phyloP scores from a whole-genome alignment of 2,113 vertebrate species.

The Oreochromis aureus region DNA sequence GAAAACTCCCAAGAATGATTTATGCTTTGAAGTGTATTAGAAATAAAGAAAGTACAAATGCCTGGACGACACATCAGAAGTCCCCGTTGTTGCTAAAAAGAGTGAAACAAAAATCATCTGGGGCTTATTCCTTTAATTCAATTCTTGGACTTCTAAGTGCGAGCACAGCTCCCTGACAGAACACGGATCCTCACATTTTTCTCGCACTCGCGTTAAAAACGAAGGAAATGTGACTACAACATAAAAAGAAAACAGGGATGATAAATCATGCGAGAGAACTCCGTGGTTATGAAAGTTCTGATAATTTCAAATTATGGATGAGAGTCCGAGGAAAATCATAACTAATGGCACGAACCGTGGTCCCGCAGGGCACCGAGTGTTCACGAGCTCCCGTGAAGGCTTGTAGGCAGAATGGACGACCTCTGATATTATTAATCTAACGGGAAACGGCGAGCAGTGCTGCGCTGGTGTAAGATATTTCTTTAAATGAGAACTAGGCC shows the following conservation, averaged over 20 bases:
- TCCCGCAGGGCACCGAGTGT: neutral
- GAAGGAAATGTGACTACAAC: neutral
- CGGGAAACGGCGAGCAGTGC: neutral
- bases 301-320: neutral
- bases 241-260: neutral
- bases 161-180: neutral
- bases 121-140: neutral
- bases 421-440: neutral
- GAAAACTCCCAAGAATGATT: neutral
- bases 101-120: neutral
- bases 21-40: neutral
- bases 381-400: neutral
- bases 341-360: neutral
- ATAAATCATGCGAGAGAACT: neutral
- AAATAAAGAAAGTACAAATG: neutral
- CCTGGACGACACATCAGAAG: neutral
- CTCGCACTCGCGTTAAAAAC: neutral
- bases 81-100: neutral
- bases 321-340: neutral
- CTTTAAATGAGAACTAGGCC: constrained; percentile 2
- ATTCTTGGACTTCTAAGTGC: neutral
- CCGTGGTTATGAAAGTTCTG: neutral
- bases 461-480: neutral
- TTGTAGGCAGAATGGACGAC: neutral
- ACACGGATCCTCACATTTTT: neutral